Conservation (phyloP, 2,113 vertebrate species). For the Podarcis cretensis region DNA sequence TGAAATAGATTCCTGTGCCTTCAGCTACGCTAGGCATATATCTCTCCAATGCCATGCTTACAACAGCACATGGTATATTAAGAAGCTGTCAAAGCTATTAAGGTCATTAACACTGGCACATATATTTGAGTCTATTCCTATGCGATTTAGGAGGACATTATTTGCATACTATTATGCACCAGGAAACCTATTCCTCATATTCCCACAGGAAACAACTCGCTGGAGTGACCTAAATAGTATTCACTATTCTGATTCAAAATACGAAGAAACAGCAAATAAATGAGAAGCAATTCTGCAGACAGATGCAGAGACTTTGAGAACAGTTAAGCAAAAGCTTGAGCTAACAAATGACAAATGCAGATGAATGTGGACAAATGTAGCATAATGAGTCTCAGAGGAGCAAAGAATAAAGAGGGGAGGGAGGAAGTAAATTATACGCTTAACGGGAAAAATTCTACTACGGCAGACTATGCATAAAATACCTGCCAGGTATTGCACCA, state of each 20-base stretch:
- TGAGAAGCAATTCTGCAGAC: conserved; percentile 15
- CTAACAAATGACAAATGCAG: conserved; percentile 47
- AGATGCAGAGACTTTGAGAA: conserved; percentile 39
- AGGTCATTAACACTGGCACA: conserved; percentile 58
- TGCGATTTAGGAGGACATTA: conserved; percentile 50
- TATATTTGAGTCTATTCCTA: conserved; percentile 54
- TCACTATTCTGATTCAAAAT: conserved; percentile 44
- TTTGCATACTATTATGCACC: conserved; percentile 67
- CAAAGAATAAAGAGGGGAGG: conserved; percentile 27
- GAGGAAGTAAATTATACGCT: conserved; percentile 24
- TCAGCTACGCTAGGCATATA: conserved; percentile 20
- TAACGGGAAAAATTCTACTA: conserved; percentile 30
- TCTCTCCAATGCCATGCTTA: neutral
- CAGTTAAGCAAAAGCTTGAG: conserved; percentile 1
- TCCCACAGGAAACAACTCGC: conserved; percentile 52
- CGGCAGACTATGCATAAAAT: conserved; percentile 3
- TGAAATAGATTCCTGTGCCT: conserved; percentile 22
- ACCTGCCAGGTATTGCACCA: conserved; percentile 24
- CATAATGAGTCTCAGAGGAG: conserved; percentile 17
- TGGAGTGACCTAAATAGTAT: conserved; percentile 61
- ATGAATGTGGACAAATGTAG: conserved; percentile 28
- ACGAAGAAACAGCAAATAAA: conserved; percentile 58
- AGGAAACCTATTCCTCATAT: conserved; percentile 55
- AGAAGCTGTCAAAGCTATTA: conserved; percentile 53
- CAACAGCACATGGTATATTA: conserved; percentile 42